Evolutionary conservation across 2,797 vertebrate genomes (phyloP).

Genomic region (Luscinia megarhynchos): DNA sequence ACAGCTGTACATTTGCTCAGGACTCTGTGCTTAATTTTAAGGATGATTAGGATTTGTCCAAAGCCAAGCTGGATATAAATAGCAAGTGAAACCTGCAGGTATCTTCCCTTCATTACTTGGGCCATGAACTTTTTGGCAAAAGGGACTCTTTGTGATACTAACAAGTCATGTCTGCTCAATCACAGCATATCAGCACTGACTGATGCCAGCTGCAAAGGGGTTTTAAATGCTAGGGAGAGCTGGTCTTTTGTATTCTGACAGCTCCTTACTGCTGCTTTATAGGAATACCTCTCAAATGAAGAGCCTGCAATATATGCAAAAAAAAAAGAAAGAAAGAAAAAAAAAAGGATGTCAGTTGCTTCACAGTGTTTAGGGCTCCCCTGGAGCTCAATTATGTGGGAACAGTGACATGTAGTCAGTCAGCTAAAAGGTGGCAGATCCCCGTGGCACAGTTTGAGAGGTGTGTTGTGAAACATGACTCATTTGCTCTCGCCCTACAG

Average conservation of each 20-base stretch:
- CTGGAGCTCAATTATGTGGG: constrained; percentile 57
- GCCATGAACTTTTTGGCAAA: constrained; percentile 19
- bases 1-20: background rate
- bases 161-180: constrained; percentile 5
- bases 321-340: background rate
- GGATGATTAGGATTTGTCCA: background rate
- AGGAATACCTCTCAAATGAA: background rate
- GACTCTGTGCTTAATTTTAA: constrained; percentile 16
- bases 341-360: background rate
- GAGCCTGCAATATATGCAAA: background rate
- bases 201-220: constrained; percentile 23
- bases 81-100: constrained; percentile 4
- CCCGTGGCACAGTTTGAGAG: background rate
- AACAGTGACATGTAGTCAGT: constrained; percentile 13
- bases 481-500: background rate
- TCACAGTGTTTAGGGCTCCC: constrained; percentile 22
- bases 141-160: constrained; percentile 4
- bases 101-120: constrained; percentile 3
- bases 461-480: constrained; percentile 14
- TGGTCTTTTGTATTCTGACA: constrained; percentile 53
- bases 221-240: constrained; percentile 40
- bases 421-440: constrained; percentile 41
- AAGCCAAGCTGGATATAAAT: constrained; percentile 31
- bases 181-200: constrained; percentile 9
- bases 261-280: constrained; percentile 30